A percentile compares a stretch with the other conserved stretches of the same genome.
phyloP scores from a whole-genome alignment of 2,888 invertebrate species.

The Crossocerus cetratus region DNA sequence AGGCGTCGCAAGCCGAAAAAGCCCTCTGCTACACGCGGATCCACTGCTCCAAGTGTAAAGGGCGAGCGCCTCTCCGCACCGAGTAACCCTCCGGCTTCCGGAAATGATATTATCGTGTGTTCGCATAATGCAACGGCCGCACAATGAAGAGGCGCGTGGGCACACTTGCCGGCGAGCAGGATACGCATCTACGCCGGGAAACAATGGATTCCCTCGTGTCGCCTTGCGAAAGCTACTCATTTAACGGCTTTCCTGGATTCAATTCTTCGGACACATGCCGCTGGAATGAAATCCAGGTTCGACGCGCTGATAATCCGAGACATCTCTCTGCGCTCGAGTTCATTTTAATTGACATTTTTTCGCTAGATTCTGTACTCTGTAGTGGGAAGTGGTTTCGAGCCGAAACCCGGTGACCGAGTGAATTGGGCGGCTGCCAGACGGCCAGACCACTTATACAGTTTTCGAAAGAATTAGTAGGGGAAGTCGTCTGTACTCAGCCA shows the following conservation, averaged over 20 bases:
- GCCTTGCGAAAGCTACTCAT: constrained; percentile 31
- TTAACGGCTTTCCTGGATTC: constrained; percentile 23
- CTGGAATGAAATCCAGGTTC: not conserved
- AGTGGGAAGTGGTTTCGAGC: not conserved
- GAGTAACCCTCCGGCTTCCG: constrained; percentile 42
- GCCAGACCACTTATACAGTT: constrained; percentile 41
- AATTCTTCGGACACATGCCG: not conserved
- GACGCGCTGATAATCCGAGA: not conserved
- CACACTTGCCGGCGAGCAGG: constrained; percentile 35
- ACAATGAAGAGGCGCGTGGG: constrained; percentile 48
- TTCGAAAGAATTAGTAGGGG: constrained; percentile 28
- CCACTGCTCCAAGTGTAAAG: not conserved
- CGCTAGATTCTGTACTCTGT: not conserved
- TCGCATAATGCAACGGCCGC: constrained; percentile 39
- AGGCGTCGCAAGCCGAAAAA: not conserved
- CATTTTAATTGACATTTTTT: not conserved
- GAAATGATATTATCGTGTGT: constrained; percentile 50
- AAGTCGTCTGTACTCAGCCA: constrained; percentile 13
- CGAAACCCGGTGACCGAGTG: constrained; percentile 7
- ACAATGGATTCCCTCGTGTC: constrained; percentile 39
- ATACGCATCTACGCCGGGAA: constrained; percentile 38
- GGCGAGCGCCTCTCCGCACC: not conserved
- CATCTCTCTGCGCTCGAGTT: not conserved
- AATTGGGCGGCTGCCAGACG: constrained; percentile 44
- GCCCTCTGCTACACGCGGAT: not conserved